Evolutionary conservation across 2,888 invertebrate genomes (phyloP).

Genomic region (Trileptium ribeirensis): DNA sequence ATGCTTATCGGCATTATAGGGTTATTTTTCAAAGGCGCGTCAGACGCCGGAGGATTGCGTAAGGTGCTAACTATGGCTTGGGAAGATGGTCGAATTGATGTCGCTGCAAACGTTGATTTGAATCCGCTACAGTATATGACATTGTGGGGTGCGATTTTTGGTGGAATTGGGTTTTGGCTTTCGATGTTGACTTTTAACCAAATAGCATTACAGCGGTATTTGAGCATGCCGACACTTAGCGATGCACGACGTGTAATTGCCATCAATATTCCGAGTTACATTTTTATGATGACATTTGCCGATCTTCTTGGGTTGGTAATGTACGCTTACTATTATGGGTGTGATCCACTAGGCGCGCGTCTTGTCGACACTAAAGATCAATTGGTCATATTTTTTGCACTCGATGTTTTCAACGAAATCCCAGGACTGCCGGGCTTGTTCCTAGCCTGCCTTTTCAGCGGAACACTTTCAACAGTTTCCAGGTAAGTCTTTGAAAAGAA

Average conservation of each 20-base stretch:
- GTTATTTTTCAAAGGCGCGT: slow-evolving; percentile 13
- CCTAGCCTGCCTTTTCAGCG: slow-evolving; percentile 3
- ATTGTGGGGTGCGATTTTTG: slow-evolving; percentile 15
- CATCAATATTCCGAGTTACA: slow-evolving; percentile 16
- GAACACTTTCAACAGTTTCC: slow-evolving; percentile 29
- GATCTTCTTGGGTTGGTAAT: slow-evolving; percentile 42
- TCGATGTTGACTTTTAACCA: slow-evolving; percentile 16
- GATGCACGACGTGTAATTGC: slow-evolving; percentile 10
- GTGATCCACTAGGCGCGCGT: slow-evolving; percentile 43
- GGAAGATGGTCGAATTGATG: background rate
- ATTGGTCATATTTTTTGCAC: slow-evolving; percentile 6
- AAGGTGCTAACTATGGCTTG: background rate
- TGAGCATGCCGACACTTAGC: background rate
- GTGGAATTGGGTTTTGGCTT: slow-evolving; percentile 18
- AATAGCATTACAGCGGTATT: slow-evolving; percentile 11
- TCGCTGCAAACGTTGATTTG: background rate
- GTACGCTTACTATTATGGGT: slow-evolving; percentile 43
- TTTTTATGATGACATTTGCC: slow-evolving; percentile 40
- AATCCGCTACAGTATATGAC: slow-evolving; percentile 18
- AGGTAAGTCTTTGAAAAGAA: slow-evolving; percentile 9
- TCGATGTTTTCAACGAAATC: slow-evolving; percentile 2
- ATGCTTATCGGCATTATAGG: slow-evolving; percentile 27
- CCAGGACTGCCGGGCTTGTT: slow-evolving; percentile 16
- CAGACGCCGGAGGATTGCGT: background rate
- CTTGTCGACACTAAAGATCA: slow-evolving; percentile 35